These are phyloP conservation scores for Bothrops jararaca DNA, from an alignment of 2,113 vertebrate species.

Conservation along the genomic window DNA sequence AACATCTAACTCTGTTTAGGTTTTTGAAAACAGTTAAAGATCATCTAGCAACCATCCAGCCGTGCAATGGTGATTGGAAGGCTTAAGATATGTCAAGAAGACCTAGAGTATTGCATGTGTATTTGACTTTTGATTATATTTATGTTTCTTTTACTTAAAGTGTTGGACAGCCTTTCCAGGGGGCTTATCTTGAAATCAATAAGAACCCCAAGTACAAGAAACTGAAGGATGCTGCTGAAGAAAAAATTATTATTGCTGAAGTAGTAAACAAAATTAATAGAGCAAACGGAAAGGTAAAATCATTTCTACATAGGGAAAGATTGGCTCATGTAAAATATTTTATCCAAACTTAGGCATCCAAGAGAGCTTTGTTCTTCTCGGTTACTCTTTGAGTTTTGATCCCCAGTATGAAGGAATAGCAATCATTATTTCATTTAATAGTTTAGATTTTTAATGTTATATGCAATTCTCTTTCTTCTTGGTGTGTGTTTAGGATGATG, in stretches of 20 bases:
- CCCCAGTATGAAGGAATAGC: neutral
- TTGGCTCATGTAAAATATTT: neutral
- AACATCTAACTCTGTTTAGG: neutral
- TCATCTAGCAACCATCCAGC: neutral
- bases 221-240: slow-evolving; percentile 85
- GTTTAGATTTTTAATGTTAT: neutral
- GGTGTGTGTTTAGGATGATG: neutral
- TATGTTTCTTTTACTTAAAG: slow-evolving; percentile 61
- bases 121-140: neutral
- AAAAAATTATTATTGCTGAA: slow-evolving; percentile 94
- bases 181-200: slow-evolving; percentile 93
- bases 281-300: slow-evolving; percentile 92
- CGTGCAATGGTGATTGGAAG: neutral
- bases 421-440: neutral
- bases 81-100: neutral
- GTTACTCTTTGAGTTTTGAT: neutral
- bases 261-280: slow-evolving; percentile 96
- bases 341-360: neutral
- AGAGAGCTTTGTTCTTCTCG: neutral
- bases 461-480: neutral
- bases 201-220: slow-evolving; percentile 98
- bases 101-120: neutral
- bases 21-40: neutral
- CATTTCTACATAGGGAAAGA: neutral
- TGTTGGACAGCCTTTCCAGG: slow-evolving; percentile 94